Evolutionary conservation across 92 coral and sea anemone species (phyloP).

Genomic region (Galaxea fascicularis): DNA sequence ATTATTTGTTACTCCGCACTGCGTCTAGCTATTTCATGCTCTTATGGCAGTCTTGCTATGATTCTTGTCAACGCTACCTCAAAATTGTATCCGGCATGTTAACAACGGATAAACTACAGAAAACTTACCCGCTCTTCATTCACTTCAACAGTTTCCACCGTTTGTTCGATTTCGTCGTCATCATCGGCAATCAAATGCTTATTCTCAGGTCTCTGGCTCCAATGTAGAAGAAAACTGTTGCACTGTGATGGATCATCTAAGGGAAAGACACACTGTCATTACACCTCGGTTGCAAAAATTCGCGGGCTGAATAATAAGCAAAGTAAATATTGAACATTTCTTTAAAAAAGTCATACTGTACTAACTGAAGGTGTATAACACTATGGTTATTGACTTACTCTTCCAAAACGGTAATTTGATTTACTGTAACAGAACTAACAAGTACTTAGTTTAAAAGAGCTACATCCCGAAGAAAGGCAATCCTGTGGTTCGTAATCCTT

Average conservation of each 20-base stretch:
- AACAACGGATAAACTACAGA: constrained; percentile 19
- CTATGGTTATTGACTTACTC: background rate
- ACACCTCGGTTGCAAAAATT: background rate
- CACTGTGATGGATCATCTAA: constrained; percentile 35
- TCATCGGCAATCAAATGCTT: constrained; percentile 21
- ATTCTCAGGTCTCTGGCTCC: constrained; percentile 24
- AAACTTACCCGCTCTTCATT: constrained; percentile 17
- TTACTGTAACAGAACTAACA: constrained; percentile 8
- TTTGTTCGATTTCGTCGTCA: constrained; percentile 5
- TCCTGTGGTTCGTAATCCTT: background rate
- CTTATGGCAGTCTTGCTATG: background rate
- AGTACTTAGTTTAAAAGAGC: constrained; percentile 11
- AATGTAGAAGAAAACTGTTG: constrained; percentile 19
- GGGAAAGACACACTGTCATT: background rate
- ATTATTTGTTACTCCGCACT: no score
- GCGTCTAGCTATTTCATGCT: background rate
- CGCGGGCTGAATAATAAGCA: background rate
- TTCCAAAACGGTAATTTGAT: constrained; percentile 3
- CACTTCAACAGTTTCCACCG: constrained; percentile 25
- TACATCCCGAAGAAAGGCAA: background rate
- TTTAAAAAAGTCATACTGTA: background rate
- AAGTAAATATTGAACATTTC: constrained; percentile 13
- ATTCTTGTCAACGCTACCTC: background rate
- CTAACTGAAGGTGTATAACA: constrained; percentile 4
- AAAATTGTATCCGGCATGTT: background rate